Percentiles rank a stretch among this genome's conserved stretches.
Evolutionary conservation across 2,113 vertebrate species (phyloP).

Genomic region (Thryonomys swinderianus): DNA sequence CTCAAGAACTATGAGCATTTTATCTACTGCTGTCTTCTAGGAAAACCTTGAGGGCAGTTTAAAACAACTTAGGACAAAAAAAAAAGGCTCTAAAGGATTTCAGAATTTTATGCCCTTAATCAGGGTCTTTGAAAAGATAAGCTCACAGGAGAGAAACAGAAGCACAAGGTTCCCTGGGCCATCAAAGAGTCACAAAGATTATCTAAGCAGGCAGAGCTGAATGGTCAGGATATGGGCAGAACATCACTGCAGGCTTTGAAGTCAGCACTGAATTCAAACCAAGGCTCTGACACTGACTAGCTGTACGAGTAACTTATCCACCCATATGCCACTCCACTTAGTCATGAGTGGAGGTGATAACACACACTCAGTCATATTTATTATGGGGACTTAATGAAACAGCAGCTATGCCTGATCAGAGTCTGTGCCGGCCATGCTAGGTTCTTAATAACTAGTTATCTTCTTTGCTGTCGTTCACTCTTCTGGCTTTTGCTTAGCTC

Average conservation of each 20-base stretch:
- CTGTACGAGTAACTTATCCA: neutral
- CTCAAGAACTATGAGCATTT: neutral
- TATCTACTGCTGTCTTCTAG: constrained; percentile 3
- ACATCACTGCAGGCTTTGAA: neutral
- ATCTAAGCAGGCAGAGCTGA: neutral
- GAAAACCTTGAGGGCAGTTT: neutral
- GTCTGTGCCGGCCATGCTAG: neutral
- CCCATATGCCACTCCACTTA: neutral
- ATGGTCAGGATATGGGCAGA: neutral
- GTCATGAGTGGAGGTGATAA: neutral
- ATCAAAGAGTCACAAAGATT: neutral
- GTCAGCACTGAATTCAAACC: neutral
- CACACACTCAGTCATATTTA: neutral
- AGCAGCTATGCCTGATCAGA: neutral
- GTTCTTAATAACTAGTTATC: constrained; percentile 50
- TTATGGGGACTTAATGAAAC: constrained; percentile 31
- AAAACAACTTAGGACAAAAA: constrained; percentile 2
- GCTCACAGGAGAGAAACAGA: neutral
- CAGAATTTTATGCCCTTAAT: neutral
- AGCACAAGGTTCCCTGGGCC: neutral
- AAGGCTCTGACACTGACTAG: neutral
- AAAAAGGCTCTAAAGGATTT: constrained; percentile 31
- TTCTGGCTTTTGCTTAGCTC: constrained; percentile 51
- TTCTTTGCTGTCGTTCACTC: constrained; percentile 37
- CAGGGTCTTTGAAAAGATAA: constrained; percentile 8